Evolutionary conservation across 2,797 vertebrate genomes (phyloP), one percentile per base, ranked within the genome.

Genomic region (Karalla daura): DNA sequence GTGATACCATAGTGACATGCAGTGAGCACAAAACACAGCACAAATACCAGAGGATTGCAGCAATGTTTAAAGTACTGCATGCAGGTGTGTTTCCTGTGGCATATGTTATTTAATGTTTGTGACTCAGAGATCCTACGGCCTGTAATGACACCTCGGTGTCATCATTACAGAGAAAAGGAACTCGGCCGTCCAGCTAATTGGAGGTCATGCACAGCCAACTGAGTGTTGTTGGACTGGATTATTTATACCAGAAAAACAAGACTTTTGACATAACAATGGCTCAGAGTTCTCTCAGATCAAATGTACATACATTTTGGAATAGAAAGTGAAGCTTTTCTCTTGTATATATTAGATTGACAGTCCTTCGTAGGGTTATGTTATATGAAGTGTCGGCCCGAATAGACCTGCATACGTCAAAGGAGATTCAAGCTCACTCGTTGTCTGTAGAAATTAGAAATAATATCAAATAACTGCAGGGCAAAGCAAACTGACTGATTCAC

Each of bases 61-160:
- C 51, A 30, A 65, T 44, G 20, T 52, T 18, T 37, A 8, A 21
- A 44, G 49, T n/a, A n/a, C n/a, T n/a, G n/a, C 52, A 60, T 52
- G 59, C 55, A 63, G 76, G 63, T 81, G 66, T 71, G 59, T 70
- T 74, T 76, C 45, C 37, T 23, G 46, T 55, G 40, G 30, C 54
- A 39, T 15, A 44, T 58, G 30, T 67, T 52, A 75, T 71, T 37
- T 67, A 46, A 30, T 47, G 33, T 59, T 20, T 28, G 46, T 65
- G 74, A 83, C 56, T 37, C 61, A 72, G 43, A 37, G 55, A 43
- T 37, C 25, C 27, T 54, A 45, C 64, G 24, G 7, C 33, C 53
- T 27, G 44, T 73, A 66, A 62, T 72, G 32, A 66, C 55, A 70
- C 60, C 44, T 46, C 25, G 45, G 14, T 58, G 33, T 30, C 39